phyloP scores from a whole-genome alignment of 2,888 invertebrate species.

The Tinea trinotella region DNA sequence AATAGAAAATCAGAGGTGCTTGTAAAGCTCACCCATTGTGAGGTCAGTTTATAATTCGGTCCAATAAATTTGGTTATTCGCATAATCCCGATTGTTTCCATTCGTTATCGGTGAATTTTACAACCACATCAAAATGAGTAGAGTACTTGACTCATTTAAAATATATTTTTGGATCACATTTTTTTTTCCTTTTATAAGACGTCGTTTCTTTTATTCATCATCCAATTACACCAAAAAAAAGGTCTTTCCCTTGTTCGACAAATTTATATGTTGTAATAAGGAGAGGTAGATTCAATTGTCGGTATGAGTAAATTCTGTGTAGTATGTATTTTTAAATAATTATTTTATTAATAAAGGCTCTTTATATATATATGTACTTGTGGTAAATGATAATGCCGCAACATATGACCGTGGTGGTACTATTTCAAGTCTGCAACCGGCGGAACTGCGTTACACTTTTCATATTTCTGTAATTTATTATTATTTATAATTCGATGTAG shows the following conservation, averaged over 20 bases:
- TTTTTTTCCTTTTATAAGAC: conserved; percentile 56
- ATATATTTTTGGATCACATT: neutral
- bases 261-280: conserved; percentile 23
- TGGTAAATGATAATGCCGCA: no score
- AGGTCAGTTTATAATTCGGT: neutral
- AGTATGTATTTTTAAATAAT: no score
- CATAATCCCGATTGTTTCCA: neutral
- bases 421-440: no score
- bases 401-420: no score
- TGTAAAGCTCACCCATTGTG: neutral
- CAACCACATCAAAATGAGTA: neutral
- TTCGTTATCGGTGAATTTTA: neutral
- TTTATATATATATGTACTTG: no score
- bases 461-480: no score
- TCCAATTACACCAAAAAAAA: conserved; percentile 69
- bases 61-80: neutral
- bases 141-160: neutral
- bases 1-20: conserved; percentile 7
- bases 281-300: neutral
- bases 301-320: neutral
- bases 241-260: conserved; percentile 37
- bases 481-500: no score
- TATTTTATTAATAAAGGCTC: no score
- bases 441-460: no score
- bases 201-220: conserved; percentile 70